Evolutionary conservation across 2,113 vertebrate genomes (phyloP), one percentile per base, ranked within the genome.

Genomic region (Sprattus sprattus): DNA sequence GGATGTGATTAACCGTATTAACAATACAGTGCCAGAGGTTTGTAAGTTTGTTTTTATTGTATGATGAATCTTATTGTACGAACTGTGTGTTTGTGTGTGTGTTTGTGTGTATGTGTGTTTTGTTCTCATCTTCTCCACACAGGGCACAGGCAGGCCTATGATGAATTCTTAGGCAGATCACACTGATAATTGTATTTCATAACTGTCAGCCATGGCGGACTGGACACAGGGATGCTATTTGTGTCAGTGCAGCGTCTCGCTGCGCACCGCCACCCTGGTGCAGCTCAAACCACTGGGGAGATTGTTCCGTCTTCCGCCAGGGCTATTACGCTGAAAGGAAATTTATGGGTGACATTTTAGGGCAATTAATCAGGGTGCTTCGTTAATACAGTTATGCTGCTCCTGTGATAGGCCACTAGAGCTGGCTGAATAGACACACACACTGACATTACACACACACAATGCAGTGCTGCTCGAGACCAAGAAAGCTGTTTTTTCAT

Each of bases 131-230:
- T 49, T 49, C 47, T 49, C 47, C 47, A 49, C 47, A 49, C 32
- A 25, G 82, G 20, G 95, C 93, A 92, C 94, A 93, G 93, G 94
- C 95, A 39, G 39, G 39, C 39, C 93, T 94, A 94, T 96, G 97
- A 96, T 96, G 96, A 97, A 98, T 97, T 96, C 96, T 96, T 97
- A 97, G 97, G 96, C 97, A 97, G 97, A 98, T 97, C 97, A 96
- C 92, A 94, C 96, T 97, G 96, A 98, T 99, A 99, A 98, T 98
- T 98, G 97, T 98, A 95, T 97, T 97, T 98, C 96, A 95, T 96
- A 96, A 94, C 96, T 98, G 97, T 97, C 97, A 97, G 92, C 91
- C 88, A 90, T 87, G 94, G 95, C 95, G 94, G 93, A 95, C 95
- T 95, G 96, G 97, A 96, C 97, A 94, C 93, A 89, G 95, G 94